Percentiles rank a stretch among this genome's conserved stretches.
Conservation (phyloP, 37 sponge, comb jelly and placozoan genomes). For the Ephydatia muelleri region DNA sequence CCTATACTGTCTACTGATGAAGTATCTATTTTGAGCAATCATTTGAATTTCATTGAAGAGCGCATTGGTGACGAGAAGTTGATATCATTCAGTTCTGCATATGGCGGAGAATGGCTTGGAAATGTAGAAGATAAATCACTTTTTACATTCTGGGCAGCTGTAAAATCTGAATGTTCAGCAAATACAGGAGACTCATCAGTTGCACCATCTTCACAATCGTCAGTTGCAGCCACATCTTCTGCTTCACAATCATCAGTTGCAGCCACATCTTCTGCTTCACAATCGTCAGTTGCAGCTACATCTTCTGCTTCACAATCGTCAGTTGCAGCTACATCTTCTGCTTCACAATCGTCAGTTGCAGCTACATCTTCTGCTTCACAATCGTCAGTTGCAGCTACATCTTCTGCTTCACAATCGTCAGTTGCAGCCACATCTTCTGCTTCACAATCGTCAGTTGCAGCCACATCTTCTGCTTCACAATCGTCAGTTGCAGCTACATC, state of each 20-base stretch:
- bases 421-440: background rate
- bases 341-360: background rate
- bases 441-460: background rate
- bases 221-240: background rate
- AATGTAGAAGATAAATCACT: background rate
- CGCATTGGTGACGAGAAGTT: background rate
- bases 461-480: background rate
- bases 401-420: background rate
- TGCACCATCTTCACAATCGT: background rate
- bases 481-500: background rate
- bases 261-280: background rate
- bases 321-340: too few species aligned
- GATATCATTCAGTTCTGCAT: background rate
- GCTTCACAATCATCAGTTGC: too few species aligned
- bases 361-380: background rate
- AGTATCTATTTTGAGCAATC: background rate
- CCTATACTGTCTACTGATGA: background rate
- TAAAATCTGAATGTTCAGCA: background rate
- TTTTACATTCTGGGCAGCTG: constrained; percentile 1
- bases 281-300: background rate
- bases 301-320: background rate
- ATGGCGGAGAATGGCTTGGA: background rate
- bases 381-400: background rate
- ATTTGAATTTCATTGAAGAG: background rate
- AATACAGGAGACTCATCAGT: background rate